Conservation (phyloP, 2,113 vertebrate genomes). For the Irena cyanogastra region DNA sequence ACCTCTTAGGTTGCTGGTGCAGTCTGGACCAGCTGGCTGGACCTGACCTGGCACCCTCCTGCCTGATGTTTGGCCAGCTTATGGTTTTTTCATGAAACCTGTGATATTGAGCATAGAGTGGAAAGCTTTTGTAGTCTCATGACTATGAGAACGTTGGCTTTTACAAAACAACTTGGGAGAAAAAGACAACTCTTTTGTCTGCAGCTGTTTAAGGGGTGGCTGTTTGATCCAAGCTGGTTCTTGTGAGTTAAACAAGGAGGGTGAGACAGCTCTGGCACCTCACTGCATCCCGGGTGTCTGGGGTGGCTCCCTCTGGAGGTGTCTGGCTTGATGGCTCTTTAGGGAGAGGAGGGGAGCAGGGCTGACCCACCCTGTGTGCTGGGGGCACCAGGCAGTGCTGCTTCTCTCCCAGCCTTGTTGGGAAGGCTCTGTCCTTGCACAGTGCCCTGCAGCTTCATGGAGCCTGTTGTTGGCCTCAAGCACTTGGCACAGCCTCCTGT, state of each 20-base stretch:
- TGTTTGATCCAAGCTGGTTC: not conserved
- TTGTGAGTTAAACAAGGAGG: not conserved
- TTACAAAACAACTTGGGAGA: not conserved
- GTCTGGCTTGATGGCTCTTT: not conserved
- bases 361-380: not conserved
- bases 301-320: not conserved
- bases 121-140: not conserved
- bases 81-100: not conserved
- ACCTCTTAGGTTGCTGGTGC: not conserved
- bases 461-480: not conserved
- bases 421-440: not conserved
- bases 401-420: not conserved
- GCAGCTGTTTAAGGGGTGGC: not conserved
- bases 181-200: not conserved
- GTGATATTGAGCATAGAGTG: not conserved
- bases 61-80: not conserved
- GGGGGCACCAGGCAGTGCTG: not conserved
- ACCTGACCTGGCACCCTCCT: not conserved
- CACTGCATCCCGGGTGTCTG: not conserved
- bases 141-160: not conserved
- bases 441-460: not conserved
- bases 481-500: accelerated
- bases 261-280: not conserved
- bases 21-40: not conserved
- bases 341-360: accelerated